These are phyloP conservation scores for Drosophila histrio DNA, from an alignment of 2,888 invertebrate genomes.

Conservation along the genomic window DNA sequence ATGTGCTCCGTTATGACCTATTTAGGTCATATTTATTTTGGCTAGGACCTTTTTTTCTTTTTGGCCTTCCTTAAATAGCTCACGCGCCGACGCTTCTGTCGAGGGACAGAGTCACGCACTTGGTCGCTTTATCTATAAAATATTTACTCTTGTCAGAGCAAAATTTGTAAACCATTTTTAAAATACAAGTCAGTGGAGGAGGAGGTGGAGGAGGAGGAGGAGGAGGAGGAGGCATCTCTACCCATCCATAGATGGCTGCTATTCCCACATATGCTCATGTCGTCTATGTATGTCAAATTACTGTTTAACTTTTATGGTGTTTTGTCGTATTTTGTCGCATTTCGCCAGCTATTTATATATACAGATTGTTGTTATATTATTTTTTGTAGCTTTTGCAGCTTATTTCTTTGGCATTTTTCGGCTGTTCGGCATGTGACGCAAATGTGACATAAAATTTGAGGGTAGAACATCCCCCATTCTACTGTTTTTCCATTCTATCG, in stretches of 20 bases:
- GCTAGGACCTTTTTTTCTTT: constrained; percentile 14
- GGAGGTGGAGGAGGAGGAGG: too few species aligned
- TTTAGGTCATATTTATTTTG: constrained; percentile 22
- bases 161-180: constrained; percentile 64
- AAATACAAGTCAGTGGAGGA: constrained; percentile 41
- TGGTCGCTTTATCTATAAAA: constrained; percentile 66
- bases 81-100: constrained; percentile 49
- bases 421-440: constrained; percentile 69
- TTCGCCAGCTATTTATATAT: constrained; percentile 63
- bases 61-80: constrained; percentile 37
- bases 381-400: constrained; percentile 65
- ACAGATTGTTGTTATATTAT: constrained; percentile 22
- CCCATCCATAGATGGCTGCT: neutral
- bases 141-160: constrained; percentile 56
- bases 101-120: constrained; percentile 63
- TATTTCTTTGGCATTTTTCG: constrained; percentile 77
- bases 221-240: constrained; percentile 3
- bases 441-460: constrained; percentile 73
- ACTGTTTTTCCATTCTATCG: constrained; percentile 1
- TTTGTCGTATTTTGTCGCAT: constrained; percentile 69
- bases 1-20: constrained; percentile 50
- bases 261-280: constrained; percentile 67
- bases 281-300: constrained; percentile 76
- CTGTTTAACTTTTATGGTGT: constrained; percentile 77
- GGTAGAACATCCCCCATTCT: constrained; percentile 52